Evolutionary conservation across 2,113 vertebrate species (phyloP).

Genomic region (Macrotis lagotis): DNA sequence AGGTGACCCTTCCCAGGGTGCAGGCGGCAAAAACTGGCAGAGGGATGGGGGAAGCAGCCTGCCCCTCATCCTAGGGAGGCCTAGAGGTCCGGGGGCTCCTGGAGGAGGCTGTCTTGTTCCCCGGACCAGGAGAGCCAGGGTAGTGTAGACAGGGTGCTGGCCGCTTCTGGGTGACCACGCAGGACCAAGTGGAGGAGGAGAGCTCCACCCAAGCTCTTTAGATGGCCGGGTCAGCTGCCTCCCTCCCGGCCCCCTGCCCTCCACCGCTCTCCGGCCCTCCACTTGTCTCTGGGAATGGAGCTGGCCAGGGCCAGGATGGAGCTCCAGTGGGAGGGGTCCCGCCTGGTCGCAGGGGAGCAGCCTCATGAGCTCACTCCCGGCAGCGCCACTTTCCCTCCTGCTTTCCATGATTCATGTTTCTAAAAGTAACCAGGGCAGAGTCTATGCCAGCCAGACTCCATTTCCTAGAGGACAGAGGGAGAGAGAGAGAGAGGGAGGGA

Average conservation of each 20-base stretch:
- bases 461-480: slow-evolving; percentile 12
- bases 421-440: background rate
- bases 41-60: too few species aligned
- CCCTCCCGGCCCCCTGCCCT: background rate
- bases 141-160: too few species aligned
- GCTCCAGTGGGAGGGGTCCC: background rate
- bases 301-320: background rate
- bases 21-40: background rate
- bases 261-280: too few species aligned
- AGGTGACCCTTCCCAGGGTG: background rate
- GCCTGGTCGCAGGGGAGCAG: background rate
- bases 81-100: too few species aligned
- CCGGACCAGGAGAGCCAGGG: too few species aligned
- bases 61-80: too few species aligned
- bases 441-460: background rate
- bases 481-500: slow-evolving; percentile 19
- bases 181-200: too few species aligned
- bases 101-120: too few species aligned
- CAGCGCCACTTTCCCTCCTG: background rate
- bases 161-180: background rate
- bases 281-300: background rate
- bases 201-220: background rate
- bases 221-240: background rate
- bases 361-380: background rate
- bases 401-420: background rate